phyloP scores from a whole-genome alignment of 1,140 invertebrate species.

The Belonocnema kinseyi region DNA sequence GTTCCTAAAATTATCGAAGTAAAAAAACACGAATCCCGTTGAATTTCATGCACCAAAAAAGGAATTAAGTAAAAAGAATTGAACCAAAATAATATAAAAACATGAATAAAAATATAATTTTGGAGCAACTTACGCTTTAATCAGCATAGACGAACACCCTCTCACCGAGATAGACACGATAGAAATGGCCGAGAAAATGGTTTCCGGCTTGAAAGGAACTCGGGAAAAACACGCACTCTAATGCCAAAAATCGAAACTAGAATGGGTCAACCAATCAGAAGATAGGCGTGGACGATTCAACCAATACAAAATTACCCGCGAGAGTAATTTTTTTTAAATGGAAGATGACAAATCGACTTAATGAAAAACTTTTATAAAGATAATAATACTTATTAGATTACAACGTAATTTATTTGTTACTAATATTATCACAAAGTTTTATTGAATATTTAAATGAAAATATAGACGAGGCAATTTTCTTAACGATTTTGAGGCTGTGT shows the following conservation, averaged over 20 bases:
- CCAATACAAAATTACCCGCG: background rate
- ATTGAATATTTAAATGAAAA: no score
- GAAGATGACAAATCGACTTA: background rate
- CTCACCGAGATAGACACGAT: background rate
- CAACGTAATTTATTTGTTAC: no score
- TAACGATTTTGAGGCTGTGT: no score
- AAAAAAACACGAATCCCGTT: background rate
- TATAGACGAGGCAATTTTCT: no score
- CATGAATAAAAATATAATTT: background rate
- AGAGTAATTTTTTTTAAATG: background rate
- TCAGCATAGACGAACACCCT: conserved; percentile 39
- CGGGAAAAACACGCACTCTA: background rate
- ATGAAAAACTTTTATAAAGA: background rate
- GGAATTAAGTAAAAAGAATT: background rate
- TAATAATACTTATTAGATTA: background rate
- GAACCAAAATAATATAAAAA: background rate
- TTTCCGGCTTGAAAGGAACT: conserved; percentile 19
- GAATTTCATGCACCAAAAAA: background rate
- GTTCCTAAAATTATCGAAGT: background rate
- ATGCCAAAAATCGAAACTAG: background rate
- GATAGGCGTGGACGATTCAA: background rate
- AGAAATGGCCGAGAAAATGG: conserved; percentile 54
- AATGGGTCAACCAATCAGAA: background rate
- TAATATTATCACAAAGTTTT: no score
- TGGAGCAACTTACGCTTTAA: conserved; percentile 43